Percentiles rank a stretch among this genome's conserved stretches.
phyloP scores from a whole-genome alignment of 2,888 invertebrate species.

The Temnothorax unifasciatus region DNA sequence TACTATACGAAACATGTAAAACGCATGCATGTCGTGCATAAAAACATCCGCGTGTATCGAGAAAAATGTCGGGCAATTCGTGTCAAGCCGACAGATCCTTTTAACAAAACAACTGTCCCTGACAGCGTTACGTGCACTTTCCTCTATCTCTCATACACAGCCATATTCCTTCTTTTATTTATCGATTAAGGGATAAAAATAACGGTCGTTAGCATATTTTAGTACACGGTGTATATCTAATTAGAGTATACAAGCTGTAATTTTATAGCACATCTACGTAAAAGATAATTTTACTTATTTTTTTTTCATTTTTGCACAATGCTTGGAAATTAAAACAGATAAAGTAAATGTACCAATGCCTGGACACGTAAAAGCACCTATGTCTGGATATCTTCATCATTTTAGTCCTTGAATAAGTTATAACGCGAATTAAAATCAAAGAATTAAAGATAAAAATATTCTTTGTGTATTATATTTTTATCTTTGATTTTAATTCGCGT shows the following conservation, averaged over 20 bases:
- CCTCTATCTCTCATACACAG: neutral
- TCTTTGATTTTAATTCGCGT: too few species aligned
- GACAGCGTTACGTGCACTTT: slow-evolving; percentile 8
- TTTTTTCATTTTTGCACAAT: neutral
- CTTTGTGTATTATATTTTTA: too few species aligned
- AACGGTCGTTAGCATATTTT: slow-evolving; percentile 1
- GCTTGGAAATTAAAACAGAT: neutral
- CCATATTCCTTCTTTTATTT: neutral
- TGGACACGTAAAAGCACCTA: too few species aligned
- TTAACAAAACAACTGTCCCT: slow-evolving; percentile 36
- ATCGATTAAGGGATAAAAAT: slow-evolving; percentile 43
- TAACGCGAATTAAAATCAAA: too few species aligned
- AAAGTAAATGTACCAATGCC: too few species aligned
- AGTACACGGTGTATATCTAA: neutral
- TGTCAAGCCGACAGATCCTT: slow-evolving; percentile 36
- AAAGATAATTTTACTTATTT: neutral
- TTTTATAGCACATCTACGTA: neutral
- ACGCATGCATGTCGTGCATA: slow-evolving; percentile 7
- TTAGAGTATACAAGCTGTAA: slow-evolving; percentile 4
- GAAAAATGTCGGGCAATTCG: slow-evolving; percentile 44
- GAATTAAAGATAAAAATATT: too few species aligned
- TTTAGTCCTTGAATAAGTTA: too few species aligned
- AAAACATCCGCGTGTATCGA: slow-evolving; percentile 42
- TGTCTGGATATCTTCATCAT: too few species aligned
- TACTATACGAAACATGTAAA: slow-evolving; percentile 26